Evolutionary conservation across 2,113 vertebrate species (phyloP).

Genomic region (Phoxinus phoxinus): DNA sequence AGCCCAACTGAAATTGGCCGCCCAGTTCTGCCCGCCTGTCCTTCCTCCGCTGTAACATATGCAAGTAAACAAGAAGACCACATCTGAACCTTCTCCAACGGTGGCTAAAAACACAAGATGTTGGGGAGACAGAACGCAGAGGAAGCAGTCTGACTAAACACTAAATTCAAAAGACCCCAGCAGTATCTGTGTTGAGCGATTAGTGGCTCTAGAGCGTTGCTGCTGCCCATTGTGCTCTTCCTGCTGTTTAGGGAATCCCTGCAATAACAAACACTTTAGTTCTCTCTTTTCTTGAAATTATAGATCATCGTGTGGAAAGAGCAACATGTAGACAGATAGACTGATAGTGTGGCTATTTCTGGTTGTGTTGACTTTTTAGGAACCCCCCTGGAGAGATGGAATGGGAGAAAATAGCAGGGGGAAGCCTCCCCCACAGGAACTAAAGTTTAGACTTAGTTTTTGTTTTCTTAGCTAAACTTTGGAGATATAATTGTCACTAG

Average conservation of each 20-base stretch:
- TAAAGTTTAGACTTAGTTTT: conserved; percentile 30
- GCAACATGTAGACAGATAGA: conserved; percentile 55
- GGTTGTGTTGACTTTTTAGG: conserved; percentile 42
- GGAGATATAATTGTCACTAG: neutral
- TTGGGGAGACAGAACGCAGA: neutral
- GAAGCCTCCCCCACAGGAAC: conserved; percentile 39
- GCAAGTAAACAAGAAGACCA: conserved; percentile 41
- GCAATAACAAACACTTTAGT: conserved; percentile 59
- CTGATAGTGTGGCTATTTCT: conserved; percentile 61
- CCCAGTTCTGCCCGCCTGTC: conserved; percentile 35
- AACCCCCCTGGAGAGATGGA: conserved; percentile 26
- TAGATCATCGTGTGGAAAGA: conserved; percentile 55
- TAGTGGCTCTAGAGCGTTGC: conserved; percentile 33
- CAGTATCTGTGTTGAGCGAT: neutral
- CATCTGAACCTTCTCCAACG: conserved; percentile 25
- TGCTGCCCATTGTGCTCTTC: conserved; percentile 54
- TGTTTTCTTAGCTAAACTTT: conserved; percentile 24
- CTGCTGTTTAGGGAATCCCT: conserved; percentile 55
- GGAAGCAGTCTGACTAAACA: conserved; percentile 10
- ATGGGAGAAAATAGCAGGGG: conserved; percentile 4
- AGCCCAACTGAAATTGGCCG: neutral
- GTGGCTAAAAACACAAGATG: conserved; percentile 15
- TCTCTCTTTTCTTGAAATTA: conserved; percentile 38
- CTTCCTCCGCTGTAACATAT: neutral
- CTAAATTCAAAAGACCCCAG: neutral